phyloP scores from a whole-genome alignment of 37 sponge, comb jelly and placozoan species.

The Theonella swinhoei region DNA sequence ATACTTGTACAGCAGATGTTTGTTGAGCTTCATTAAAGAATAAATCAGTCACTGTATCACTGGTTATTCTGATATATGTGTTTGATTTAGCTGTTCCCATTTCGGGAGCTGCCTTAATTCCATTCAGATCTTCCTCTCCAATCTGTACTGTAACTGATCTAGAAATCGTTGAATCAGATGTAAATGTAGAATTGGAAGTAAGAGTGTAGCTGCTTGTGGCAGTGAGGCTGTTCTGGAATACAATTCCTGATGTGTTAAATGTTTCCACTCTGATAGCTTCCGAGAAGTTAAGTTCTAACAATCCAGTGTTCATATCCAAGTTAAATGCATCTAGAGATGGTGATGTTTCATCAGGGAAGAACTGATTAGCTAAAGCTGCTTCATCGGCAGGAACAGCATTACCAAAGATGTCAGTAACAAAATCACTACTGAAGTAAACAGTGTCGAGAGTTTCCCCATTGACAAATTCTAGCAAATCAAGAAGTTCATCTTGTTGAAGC shows the following conservation, averaged over 20 bases:
- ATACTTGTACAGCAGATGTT: conserved; percentile 35
- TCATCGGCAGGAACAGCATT: conserved; percentile 9
- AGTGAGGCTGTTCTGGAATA: conserved; percentile 54
- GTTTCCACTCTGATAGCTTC: conserved; percentile 59
- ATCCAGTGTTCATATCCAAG: conserved; percentile 73
- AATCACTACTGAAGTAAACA: conserved; percentile 20
- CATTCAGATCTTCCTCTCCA: conserved; percentile 55
- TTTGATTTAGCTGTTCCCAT: conserved; percentile 48
- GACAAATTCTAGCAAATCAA: conserved; percentile 31
- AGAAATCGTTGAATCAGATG: neutral
- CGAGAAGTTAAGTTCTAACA: conserved; percentile 60
- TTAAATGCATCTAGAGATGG: conserved; percentile 61
- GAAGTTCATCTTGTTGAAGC: conserved; percentile 5
- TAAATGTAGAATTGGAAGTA: conserved; percentile 11
- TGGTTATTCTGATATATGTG: conserved; percentile 47
- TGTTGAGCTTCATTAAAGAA: conserved; percentile 32
- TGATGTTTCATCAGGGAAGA: conserved; percentile 61
- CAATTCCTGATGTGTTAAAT: conserved; percentile 53
- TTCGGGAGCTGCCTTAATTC: conserved; percentile 59
- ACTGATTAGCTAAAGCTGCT: neutral
- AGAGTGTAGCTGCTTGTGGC: conserved; percentile 42
- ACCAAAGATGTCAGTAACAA: conserved; percentile 60
- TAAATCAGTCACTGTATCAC: conserved; percentile 41
- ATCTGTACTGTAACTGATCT: conserved; percentile 29
- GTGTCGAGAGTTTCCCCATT: conserved; percentile 10